Percentiles rank a stretch among this genome's conserved stretches.
These are phyloP conservation scores for Belgica antarctica DNA, from an alignment of 2,888 invertebrate species.

Conservation along the genomic window DNA sequence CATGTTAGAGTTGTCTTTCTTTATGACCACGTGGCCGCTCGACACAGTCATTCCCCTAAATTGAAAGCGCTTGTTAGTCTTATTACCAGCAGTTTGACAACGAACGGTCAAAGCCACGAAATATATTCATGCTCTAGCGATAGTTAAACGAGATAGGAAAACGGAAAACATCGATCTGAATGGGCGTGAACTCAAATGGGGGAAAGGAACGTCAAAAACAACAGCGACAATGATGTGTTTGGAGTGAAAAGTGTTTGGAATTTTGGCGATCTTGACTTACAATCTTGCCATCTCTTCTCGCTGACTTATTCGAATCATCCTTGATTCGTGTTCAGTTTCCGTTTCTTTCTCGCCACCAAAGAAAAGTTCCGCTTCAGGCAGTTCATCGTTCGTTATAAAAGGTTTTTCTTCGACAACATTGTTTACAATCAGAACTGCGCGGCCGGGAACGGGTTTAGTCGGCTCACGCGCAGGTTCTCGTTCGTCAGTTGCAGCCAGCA, in stretches of 20 bases:
- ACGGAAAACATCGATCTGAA: neutral
- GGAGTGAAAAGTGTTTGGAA: constrained; percentile 3
- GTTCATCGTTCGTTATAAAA: constrained; percentile 41
- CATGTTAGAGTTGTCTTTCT: constrained; percentile 88
- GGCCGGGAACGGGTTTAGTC: neutral
- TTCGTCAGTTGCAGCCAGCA: constrained; percentile 4
- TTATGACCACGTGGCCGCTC: constrained; percentile 84
- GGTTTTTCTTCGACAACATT: constrained; percentile 28
- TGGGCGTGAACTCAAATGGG: neutral
- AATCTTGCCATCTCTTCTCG: constrained; percentile 48
- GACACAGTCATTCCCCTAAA: constrained; percentile 96
- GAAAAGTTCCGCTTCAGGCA: constrained; percentile 44
- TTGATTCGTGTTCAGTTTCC: constrained; percentile 36
- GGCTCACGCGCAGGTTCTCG: neutral
- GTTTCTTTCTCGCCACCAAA: constrained; percentile 45
- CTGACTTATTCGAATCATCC: constrained; percentile 45
- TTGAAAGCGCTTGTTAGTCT: neutral
- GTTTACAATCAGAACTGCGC: constrained; percentile 25
- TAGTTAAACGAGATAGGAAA: neutral
- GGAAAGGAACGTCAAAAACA: neutral
- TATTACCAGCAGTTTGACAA: neutral
- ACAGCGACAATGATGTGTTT: neutral
- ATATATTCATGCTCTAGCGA: constrained; percentile 12
- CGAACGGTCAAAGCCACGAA: neutral
- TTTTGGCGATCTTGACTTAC: constrained; percentile 47